Evolutionary conservation across 2,113 vertebrate species (phyloP).

Genomic region (Pteropus alecto): DNA sequence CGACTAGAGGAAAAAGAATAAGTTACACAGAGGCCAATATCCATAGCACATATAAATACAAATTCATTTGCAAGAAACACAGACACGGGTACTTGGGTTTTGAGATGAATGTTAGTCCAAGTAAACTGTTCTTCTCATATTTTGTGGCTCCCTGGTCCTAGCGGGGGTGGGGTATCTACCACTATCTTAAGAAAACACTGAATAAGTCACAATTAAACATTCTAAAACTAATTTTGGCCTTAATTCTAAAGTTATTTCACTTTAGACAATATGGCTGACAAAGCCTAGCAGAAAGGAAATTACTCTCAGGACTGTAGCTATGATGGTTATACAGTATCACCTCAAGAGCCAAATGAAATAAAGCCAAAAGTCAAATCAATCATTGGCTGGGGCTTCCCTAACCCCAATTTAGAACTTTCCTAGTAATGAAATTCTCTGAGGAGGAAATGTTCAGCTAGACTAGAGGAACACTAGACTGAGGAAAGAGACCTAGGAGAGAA

Average conservation of each 20-base stretch:
- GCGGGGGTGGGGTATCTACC: too few relatives aligned
- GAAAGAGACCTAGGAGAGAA: not conserved
- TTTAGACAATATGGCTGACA: not conserved
- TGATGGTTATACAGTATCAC: not conserved
- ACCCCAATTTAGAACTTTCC: slow-evolving; percentile 59
- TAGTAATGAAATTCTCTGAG: slow-evolving; percentile 73
- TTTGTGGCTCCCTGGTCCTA: not conserved
- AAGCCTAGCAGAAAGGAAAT: slow-evolving; percentile 47
- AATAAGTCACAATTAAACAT: not conserved
- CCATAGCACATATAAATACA: not conserved
- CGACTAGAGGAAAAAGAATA: not conserved
- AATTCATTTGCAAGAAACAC: not conserved
- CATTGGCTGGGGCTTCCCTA: slow-evolving; percentile 58
- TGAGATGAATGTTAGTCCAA: not conserved
- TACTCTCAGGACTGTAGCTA: not conserved
- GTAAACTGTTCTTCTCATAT: not conserved
- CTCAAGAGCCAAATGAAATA: slow-evolving; percentile 60
- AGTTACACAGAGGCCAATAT: not conserved
- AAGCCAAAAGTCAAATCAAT: slow-evolving; percentile 64
- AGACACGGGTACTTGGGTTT: not conserved
- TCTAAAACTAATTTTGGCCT: not conserved
- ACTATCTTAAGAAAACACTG: not conserved
- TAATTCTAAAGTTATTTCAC: not conserved
- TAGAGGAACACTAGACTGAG: slow-evolving; percentile 48
- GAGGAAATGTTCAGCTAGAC: slow-evolving; percentile 70